Percentiles rank a stretch among this genome's conserved stretches.
Conservation (phyloP, 2,113 vertebrate genomes). For the Heterocephalus glaber region DNA sequence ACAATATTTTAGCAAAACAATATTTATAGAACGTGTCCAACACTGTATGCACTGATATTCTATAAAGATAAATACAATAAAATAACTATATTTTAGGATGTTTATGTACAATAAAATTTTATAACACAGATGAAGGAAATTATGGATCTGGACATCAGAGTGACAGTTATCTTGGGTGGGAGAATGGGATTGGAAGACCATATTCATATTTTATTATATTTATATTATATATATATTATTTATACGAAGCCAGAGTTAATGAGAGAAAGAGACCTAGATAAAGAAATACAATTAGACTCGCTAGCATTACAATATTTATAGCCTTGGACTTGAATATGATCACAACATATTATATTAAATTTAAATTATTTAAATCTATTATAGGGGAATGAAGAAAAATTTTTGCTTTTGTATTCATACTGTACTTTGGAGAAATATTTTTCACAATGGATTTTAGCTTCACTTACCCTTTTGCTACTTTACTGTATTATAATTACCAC, state of each 20-base stretch:
- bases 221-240: too few species aligned
- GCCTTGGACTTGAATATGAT: background rate
- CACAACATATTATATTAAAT: background rate
- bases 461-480: background rate
- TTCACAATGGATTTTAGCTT: background rate
- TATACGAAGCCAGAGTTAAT: background rate
- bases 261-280: background rate
- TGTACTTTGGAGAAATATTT: background rate
- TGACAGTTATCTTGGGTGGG: background rate
- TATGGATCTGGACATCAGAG: background rate
- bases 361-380: background rate
- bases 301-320: background rate
- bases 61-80: background rate
- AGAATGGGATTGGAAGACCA: background rate
- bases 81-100: background rate
- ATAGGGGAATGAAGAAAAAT: background rate
- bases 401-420: background rate
- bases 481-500: background rate
- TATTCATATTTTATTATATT: too few species aligned
- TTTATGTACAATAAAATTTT: background rate
- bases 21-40: background rate
- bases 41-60: background rate
- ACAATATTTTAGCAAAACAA: background rate
- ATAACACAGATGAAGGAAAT: background rate
- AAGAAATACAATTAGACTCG: slow-evolving; percentile 13